Percentiles rank a stretch among this genome's conserved stretches.
Conservation (phyloP, 1,140 invertebrate species). For the Heliconius himera region DNA sequence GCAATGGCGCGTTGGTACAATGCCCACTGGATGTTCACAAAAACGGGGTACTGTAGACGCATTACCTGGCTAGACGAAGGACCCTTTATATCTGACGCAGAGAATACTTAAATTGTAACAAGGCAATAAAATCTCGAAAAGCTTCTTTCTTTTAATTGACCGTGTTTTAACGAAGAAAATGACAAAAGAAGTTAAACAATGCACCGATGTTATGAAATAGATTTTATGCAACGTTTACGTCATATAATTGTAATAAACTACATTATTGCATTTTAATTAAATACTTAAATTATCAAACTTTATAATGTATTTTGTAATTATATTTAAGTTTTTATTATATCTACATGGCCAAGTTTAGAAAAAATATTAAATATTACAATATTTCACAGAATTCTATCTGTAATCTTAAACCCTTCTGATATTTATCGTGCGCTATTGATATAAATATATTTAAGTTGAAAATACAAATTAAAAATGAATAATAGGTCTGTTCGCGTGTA, state of each 20-base stretch:
- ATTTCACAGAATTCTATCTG: background rate
- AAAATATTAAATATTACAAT: background rate
- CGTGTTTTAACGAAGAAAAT: constrained; percentile 9
- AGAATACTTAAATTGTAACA: constrained; percentile 32
- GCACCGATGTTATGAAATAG: background rate
- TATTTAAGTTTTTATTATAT: background rate
- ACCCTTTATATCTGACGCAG: constrained; percentile 48
- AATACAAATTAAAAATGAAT: constrained; percentile 35
- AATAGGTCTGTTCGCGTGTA: constrained; percentile 25
- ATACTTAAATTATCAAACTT: background rate
- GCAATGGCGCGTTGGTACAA: constrained; percentile 55
- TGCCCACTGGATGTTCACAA: constrained; percentile 50
- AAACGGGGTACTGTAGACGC: constrained; percentile 48
- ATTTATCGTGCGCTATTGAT: constrained; percentile 1
- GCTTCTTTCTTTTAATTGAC: constrained; percentile 7
- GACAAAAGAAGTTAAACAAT: background rate
- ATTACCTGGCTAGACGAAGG: constrained; percentile 67
- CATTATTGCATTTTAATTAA: too few species aligned
- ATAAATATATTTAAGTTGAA: constrained; percentile 29
- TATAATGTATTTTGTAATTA: background rate
- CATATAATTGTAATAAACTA: too few species aligned
- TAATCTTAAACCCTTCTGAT: background rate
- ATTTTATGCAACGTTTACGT: background rate
- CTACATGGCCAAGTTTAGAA: too few species aligned
- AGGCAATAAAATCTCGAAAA: constrained; percentile 19